These are phyloP conservation scores for Zele albiditarsus DNA, from an alignment of 2,888 invertebrate species.

Conservation along the genomic window DNA sequence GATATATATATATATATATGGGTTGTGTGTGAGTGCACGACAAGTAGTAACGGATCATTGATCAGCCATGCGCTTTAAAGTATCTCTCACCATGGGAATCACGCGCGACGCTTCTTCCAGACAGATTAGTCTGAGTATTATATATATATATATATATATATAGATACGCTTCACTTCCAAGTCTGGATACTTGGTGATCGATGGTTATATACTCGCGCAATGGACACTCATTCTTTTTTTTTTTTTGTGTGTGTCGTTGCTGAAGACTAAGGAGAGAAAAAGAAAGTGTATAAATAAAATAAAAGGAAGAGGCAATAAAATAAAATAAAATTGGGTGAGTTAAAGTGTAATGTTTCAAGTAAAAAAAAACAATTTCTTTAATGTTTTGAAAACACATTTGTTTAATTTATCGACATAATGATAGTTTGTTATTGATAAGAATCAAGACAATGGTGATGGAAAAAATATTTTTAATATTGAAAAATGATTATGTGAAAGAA, in stretches of 20 bases:
- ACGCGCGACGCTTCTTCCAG: slow-evolving; percentile 12
- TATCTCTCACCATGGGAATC: slow-evolving; percentile 16
- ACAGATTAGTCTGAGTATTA: slow-evolving; percentile 5
- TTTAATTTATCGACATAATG: neutral
- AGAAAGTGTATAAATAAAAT: neutral
- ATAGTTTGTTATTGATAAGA: neutral
- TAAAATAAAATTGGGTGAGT: neutral
- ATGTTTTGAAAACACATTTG: neutral
- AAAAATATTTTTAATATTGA: slow-evolving; percentile 1
- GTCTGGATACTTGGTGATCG: neutral
- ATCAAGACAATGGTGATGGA: neutral
- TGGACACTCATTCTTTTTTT: neutral
- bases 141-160: slow-evolving; percentile 22
- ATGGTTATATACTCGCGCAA: neutral
- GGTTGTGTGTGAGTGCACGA: neutral
- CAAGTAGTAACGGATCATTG: slow-evolving; percentile 31
- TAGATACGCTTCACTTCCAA: neutral
- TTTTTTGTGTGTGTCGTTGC: neutral
- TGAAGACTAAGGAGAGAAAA: neutral
- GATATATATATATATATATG: neutral
- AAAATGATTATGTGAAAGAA: neutral
- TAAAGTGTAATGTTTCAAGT: neutral
- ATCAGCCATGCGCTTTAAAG: slow-evolving; percentile 3
- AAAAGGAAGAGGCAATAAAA: neutral
- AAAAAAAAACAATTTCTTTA: neutral